These are phyloP conservation scores for Furcula furcula DNA, from an alignment of 2,888 invertebrate species.

Conservation along the genomic window DNA sequence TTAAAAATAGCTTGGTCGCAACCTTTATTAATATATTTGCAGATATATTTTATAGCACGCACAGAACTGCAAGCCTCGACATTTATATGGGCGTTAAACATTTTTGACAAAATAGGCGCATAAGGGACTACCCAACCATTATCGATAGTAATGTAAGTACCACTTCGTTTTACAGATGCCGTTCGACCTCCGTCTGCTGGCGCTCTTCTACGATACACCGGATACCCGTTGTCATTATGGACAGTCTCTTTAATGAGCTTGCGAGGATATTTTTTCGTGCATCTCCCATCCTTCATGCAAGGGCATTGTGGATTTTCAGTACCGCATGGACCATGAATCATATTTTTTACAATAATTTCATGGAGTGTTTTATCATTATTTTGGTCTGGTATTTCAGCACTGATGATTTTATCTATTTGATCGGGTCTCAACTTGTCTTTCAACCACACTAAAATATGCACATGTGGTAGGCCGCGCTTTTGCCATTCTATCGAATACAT, in stretches of 20 bases:
- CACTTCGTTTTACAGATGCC: conserved; percentile 1
- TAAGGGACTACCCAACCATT: conserved; percentile 7
- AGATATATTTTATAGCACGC: not conserved
- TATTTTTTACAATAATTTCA: conserved; percentile 3
- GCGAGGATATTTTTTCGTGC: conserved; percentile 27
- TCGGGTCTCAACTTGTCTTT: conserved; percentile 2
- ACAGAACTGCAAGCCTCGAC: not conserved
- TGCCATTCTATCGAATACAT: conserved; percentile 23
- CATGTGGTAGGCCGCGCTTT: conserved; percentile 15
- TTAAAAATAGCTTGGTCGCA: not conserved
- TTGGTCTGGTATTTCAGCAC: conserved; percentile 4
- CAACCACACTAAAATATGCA: not conserved
- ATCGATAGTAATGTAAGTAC: conserved; percentile 3
- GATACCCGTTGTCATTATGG: conserved; percentile 7
- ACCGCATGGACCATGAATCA: conserved; percentile 15
- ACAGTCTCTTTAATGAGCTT: conserved; percentile 13
- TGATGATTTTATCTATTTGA: conserved; percentile 4
- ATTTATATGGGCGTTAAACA: conserved; percentile 3
- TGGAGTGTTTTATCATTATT: not conserved
- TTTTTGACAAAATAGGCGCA: conserved; percentile 1
- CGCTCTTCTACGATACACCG: conserved; percentile 17
- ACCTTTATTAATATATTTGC: not conserved
- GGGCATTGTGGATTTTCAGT: conserved; percentile 18
- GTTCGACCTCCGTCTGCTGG: conserved; percentile 22
- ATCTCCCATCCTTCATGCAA: conserved; percentile 26